Evolutionary conservation across 2,888 invertebrate genomes (phyloP), one percentile per base, ranked within the genome.

Genomic region (Apamea anceps): DNA sequence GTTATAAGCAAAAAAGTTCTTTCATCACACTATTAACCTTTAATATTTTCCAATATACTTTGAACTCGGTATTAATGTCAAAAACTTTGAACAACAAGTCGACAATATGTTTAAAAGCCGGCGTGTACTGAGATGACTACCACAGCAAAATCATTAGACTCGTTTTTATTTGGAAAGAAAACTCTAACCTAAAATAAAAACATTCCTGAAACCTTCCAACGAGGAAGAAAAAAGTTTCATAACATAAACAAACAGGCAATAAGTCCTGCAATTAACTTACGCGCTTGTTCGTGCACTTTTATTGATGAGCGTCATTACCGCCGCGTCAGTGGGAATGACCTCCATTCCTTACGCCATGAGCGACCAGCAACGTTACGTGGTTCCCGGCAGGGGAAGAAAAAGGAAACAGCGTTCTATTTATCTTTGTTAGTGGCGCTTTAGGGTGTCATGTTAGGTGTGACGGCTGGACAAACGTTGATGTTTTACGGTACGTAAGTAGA

Each of bases 291-390:
- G 72, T 84, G 77, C 72, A 65, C 68, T 70, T 84, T 77, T 84
- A 88, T 72, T 70, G 87, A 87, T 88, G 85, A 54, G 37, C 12
- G 42, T 63, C 89, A 79, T 87, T 87, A 88, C 67, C 32, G 32
- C 32, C 37, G 79, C 72, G 87, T 66, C 78, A 67, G 62, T n/a
- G 54, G 76, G 51, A 72, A 80, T 60, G 74, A 75, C 77, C 65
- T 57, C 21, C 72, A 87, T 87, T 60, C 25, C 28, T 84, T 60
- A 72, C 65, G n/a, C 67, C 70, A 67, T 67, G 73, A 57, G 25
- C 37, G 60, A 42, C 62, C 28, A 65, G 54, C 37, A 37, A 32
- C 28, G 10, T 15, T 25, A 48, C 70, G 45, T 13, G 67, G 13
- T 32, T 12, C 54, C 37, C 7, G 15, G 42, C 28, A 51, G 10